Evolutionary conservation across 2,888 invertebrate species (phyloP).

Genomic region (Dryocosmus kuriphilus): DNA sequence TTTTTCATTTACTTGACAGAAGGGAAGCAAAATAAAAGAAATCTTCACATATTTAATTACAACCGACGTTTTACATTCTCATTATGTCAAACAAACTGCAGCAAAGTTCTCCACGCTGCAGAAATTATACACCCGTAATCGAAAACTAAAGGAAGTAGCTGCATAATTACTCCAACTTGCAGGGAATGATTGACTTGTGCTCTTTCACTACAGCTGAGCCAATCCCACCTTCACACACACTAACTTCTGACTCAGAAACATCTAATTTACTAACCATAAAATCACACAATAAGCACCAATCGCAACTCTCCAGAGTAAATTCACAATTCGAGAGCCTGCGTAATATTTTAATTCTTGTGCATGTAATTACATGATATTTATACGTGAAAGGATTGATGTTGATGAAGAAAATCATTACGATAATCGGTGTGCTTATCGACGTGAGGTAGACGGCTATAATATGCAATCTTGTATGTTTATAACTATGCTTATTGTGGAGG

Average conservation of each 20-base stretch:
- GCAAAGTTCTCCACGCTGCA: neutral
- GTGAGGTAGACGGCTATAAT: neutral
- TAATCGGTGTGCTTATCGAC: slow-evolving; percentile 12
- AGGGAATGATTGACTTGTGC: slow-evolving; percentile 31
- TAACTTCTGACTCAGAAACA: slow-evolving; percentile 6
- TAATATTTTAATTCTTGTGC: slow-evolving; percentile 11
- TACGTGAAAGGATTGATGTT: slow-evolving; percentile 13
- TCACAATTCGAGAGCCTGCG: slow-evolving; percentile 4
- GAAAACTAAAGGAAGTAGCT: slow-evolving; percentile 11
- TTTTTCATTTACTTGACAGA: slow-evolving; percentile 18
- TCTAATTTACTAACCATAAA: slow-evolving; percentile 31
- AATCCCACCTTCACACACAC: slow-evolving; percentile 1
- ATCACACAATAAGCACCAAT: slow-evolving; percentile 23
- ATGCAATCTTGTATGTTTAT: neutral
- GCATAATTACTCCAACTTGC: slow-evolving; percentile 24
- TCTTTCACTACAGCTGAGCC: slow-evolving; percentile 16
- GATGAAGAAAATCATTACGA: slow-evolving; percentile 11
- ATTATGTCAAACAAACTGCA: slow-evolving; percentile 23
- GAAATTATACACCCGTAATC: slow-evolving; percentile 26
- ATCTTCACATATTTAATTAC: slow-evolving; percentile 6
- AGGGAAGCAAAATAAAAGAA: slow-evolving; percentile 1
- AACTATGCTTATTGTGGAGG: neutral
- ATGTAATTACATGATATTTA: slow-evolving; percentile 17
- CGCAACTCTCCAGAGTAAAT: slow-evolving; percentile 10
- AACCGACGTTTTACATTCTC: slow-evolving; percentile 26